Evolutionary conservation across 2,888 invertebrate genomes (phyloP), one percentile per base, ranked within the genome.

Genomic region (Caenorhabditis doughertyi): DNA sequence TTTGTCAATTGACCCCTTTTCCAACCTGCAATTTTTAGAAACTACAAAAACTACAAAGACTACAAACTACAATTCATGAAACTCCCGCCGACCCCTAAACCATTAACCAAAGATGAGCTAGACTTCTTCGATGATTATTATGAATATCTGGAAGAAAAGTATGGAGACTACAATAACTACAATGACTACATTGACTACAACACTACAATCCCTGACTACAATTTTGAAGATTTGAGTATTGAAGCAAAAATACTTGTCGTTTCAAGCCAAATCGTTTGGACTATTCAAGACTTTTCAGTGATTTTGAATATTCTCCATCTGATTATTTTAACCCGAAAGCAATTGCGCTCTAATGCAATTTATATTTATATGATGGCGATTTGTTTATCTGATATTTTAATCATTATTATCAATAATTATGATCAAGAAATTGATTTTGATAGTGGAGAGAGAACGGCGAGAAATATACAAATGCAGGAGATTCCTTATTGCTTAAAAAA

Each of bases 301-400:
- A 4, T 60, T 2, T 7, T 60, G 27, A 60, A 44, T 25, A 4
- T 64, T 3, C 23, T 64, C 13, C 64, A 64, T 21, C 29, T 64
- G 0, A 29, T 49, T 13, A 3, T 64, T 8, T 18, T 64, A 9
- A 27, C 21, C 3, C 25, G 47, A 5, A 64, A 64, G 32, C 49
- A n/a, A 49, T 32, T 64, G 29, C 44, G 64, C 29, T 32, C 44
- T n/a, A 64, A 64, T 49, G 64, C 47, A 32, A 21, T 64, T 13
- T 64, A 47, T 27, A 49, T 64, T 9, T 64, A 32, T n/a, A 64
- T 64, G 64, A 64, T 64, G 11, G 49, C 49, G 9, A 47, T 64
- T 47, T 47, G 29, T n/a, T 29, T 64, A n/a, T 64, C 47, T 2
- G 64, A 64, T 32, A 29, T 64, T 18, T 11, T 64, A 16, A 64